Evolutionary conservation across 2,113 vertebrate species (phyloP).

Genomic region (Grus americana): DNA sequence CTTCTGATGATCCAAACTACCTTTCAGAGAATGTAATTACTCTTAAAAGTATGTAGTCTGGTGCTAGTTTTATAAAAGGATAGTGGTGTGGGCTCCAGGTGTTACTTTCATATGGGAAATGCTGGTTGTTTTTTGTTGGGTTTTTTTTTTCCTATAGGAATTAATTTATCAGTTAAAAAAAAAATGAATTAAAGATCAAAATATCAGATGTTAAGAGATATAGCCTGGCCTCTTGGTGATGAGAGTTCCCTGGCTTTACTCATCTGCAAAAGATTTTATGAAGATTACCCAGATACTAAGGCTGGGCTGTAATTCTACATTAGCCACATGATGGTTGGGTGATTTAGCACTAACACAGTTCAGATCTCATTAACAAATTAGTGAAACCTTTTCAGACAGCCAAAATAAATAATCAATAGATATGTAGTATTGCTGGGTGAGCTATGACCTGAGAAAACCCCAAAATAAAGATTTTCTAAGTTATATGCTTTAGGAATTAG

Average conservation of each 20-base stretch:
- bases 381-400: not conserved
- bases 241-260: not conserved
- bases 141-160: not conserved
- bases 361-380: not conserved
- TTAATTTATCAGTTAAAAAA: not conserved
- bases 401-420: not conserved
- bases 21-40: not conserved
- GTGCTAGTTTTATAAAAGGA: not conserved
- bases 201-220: not conserved
- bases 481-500: not conserved
- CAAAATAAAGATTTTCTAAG: not conserved
- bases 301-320: not conserved
- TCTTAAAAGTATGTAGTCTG: not conserved
- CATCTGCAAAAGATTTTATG: not conserved
- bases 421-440: not conserved
- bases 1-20: not conserved
- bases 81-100: not conserved
- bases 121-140: too few species aligned
- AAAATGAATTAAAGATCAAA: not conserved
- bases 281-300: not conserved
- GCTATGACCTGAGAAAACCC: not conserved
- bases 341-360: not conserved
- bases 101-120: not conserved
- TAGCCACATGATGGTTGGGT: not conserved
- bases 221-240: not conserved